A percentile compares a stretch with the other conserved stretches of the same genome.
phyloP scores from a whole-genome alignment of 2,797 vertebrate genomes.

The Paramormyrops hopkinsi region DNA sequence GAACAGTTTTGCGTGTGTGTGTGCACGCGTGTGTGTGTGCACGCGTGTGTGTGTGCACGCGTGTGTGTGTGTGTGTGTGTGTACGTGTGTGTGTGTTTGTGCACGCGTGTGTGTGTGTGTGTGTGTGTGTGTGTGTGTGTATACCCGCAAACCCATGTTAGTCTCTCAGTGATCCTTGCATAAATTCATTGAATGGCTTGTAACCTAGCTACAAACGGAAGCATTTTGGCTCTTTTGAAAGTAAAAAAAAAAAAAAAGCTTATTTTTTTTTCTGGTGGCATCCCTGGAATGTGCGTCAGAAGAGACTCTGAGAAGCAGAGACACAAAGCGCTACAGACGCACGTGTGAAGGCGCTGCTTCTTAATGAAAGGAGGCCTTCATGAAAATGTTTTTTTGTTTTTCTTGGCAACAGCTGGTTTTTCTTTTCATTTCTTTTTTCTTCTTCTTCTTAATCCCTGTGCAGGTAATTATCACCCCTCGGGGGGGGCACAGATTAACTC shows the following conservation, averaged over 20 bases:
- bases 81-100: neutral
- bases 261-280: neutral
- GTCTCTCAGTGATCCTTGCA: neutral
- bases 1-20: neutral
- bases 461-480: neutral
- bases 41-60: too few relatives aligned
- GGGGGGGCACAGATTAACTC: neutral
- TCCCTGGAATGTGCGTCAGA: neutral
- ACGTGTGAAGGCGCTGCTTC: neutral
- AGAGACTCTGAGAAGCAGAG: neutral
- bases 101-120: neutral
- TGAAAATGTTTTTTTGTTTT: neutral
- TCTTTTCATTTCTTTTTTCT: neutral
- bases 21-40: neutral
- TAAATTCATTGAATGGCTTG: neutral
- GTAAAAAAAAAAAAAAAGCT: neutral
- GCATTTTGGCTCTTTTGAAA: neutral
- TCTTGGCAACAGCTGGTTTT: neutral
- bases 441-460: neutral
- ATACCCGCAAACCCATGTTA: neutral
- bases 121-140: neutral
- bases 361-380: neutral
- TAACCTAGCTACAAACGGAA: neutral
- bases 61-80: too few relatives aligned
- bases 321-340: neutral